Conservation (phyloP, 2,797 vertebrate species). For the Acipenser ruthenus region DNA sequence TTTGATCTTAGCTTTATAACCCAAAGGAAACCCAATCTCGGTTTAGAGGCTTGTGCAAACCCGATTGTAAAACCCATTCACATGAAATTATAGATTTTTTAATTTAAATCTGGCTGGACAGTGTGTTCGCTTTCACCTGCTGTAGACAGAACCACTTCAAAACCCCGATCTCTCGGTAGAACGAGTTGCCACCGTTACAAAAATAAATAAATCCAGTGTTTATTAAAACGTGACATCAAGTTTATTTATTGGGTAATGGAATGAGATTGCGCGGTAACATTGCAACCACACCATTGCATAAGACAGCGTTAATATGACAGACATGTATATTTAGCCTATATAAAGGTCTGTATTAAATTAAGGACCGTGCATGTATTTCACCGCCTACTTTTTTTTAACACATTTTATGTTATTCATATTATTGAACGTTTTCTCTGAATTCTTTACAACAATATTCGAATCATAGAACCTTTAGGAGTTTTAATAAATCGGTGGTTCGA, state of each 20-base stretch:
- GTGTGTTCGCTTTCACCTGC: background rate
- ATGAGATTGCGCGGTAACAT: background rate
- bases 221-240: background rate
- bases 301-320: background rate
- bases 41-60: constrained; percentile 6
- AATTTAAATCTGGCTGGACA: background rate
- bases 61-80: background rate
- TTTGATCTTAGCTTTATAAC: constrained; percentile 16
- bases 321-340: too few relatives aligned
- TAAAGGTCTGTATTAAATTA: too few relatives aligned
- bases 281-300: background rate
- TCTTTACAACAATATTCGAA: too few relatives aligned
- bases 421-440: too few relatives aligned
- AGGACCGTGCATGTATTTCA: too few relatives aligned
- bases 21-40: constrained; percentile 19
- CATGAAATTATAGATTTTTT: background rate
- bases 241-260: background rate
- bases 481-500: too few relatives aligned
- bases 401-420: too few relatives aligned
- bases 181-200: too few relatives aligned
- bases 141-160: background rate
- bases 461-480: too few relatives aligned
- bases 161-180: background rate
- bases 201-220: background rate
- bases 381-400: too few relatives aligned